These are phyloP conservation scores for Itoplectis maculator DNA, from an alignment of 2,888 invertebrate genomes.

Conservation along the genomic window DNA sequence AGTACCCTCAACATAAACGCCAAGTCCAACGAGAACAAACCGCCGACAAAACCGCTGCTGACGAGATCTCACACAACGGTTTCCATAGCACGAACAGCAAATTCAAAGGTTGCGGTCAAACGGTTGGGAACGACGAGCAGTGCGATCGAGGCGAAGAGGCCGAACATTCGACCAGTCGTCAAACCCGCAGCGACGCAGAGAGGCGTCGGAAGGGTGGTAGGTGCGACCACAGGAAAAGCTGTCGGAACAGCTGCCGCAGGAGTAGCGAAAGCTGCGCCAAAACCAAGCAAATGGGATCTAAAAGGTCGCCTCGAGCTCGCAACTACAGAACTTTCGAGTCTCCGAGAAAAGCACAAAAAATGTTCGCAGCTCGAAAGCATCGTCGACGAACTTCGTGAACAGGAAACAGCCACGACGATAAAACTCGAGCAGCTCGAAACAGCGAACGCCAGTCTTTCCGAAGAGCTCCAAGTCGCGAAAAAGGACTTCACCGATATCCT, in stretches of 20 bases:
- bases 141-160: conserved; percentile 74
- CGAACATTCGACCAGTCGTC: conserved; percentile 70
- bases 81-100: conserved; percentile 66
- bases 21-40: conserved; percentile 77
- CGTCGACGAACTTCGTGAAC: conserved; percentile 71
- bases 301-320: conserved; percentile 79
- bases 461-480: conserved; percentile 87
- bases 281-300: conserved; percentile 81
- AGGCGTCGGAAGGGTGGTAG: conserved; percentile 70
- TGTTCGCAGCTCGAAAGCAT: conserved; percentile 80
- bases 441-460: conserved; percentile 85
- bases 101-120: conserved; percentile 73
- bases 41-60: conserved; percentile 67
- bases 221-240: conserved; percentile 61
- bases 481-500: conserved; percentile 85
- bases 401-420: conserved; percentile 67
- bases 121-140: conserved; percentile 70
- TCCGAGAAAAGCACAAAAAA: conserved; percentile 89
- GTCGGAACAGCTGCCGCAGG: conserved; percentile 79
- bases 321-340: conserved; percentile 86
- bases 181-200: conserved; percentile 71
- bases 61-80: conserved; percentile 75
- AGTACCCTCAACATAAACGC: conserved; percentile 69
- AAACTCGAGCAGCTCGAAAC: conserved; percentile 75
- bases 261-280: conserved; percentile 64